phyloP scores from a whole-genome alignment of 2,113 vertebrate genomes.

The Recurvirostra avosetta region DNA sequence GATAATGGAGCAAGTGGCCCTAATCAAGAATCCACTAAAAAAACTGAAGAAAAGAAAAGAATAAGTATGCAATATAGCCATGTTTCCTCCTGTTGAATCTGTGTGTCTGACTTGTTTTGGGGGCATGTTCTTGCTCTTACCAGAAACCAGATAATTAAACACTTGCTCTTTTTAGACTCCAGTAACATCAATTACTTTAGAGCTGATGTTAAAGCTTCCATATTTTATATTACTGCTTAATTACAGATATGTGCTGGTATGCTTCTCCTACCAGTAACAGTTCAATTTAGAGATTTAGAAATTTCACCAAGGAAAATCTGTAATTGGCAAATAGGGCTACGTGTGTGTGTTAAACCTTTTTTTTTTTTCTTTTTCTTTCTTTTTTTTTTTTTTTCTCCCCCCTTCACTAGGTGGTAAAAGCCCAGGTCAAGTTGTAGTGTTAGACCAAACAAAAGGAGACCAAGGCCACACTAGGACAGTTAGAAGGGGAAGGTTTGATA shows the following conservation, averaged over 20 bases:
- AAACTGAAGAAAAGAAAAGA: slow-evolving; percentile 88
- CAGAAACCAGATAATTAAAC: not conserved
- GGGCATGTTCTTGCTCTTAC: slow-evolving; percentile 3
- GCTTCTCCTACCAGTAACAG: not conserved
- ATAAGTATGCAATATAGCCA: slow-evolving; percentile 78
- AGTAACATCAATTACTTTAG: not conserved
- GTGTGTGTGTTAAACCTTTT: not conserved
- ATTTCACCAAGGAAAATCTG: not conserved
- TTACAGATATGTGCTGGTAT: not conserved
- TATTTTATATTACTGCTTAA: not conserved
- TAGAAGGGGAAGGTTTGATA: slow-evolving; percentile 87
- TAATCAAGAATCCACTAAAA: slow-evolving; percentile 80
- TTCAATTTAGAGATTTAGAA: not conserved
- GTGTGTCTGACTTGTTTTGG: slow-evolving; percentile 35
- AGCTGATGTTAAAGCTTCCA: not conserved
- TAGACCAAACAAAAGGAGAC: slow-evolving; percentile 85
- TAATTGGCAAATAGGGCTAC: not conserved
- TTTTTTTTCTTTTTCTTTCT: not conserved
- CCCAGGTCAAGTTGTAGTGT: slow-evolving; percentile 82
- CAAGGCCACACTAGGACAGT: slow-evolving; percentile 79
- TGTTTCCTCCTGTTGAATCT: slow-evolving; percentile 16
- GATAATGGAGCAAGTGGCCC: slow-evolving; percentile 78
- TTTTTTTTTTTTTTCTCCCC: not conserved
- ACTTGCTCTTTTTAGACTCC: not conserved
- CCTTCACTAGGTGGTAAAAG: slow-evolving; percentile 81